Percentiles rank a stretch among this genome's conserved stretches.
Conservation (phyloP, 2,113 vertebrate genomes). For the Paedocypris sp. region DNA sequence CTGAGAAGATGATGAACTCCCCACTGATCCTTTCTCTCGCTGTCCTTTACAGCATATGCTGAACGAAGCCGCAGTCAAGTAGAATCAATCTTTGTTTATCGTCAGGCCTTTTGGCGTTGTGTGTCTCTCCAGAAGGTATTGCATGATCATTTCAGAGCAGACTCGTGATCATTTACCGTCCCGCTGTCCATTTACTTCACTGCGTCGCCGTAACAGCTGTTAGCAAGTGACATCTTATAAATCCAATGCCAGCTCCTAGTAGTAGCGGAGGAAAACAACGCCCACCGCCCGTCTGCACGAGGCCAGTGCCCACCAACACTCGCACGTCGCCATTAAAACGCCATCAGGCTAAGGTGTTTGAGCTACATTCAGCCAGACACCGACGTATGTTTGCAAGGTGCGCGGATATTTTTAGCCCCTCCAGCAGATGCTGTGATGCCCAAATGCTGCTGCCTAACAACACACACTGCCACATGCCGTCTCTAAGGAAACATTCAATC, state of each 20-base stretch:
- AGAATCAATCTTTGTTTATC: constrained; percentile 25
- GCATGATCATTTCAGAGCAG: constrained; percentile 45
- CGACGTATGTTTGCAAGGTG: constrained; percentile 49
- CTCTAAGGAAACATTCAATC: constrained; percentile 33
- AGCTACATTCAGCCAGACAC: too few relatives aligned
- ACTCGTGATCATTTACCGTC: constrained; percentile 31
- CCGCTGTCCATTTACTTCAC: constrained; percentile 30
- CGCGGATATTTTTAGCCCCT: constrained; percentile 48
- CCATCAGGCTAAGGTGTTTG: constrained; percentile 52
- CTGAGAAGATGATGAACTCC: not conserved
- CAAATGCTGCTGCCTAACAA: constrained; percentile 26
- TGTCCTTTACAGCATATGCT: constrained; percentile 2
- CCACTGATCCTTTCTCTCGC: not conserved
- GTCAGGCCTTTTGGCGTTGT: constrained; percentile 2
- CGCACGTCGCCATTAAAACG: not conserved
- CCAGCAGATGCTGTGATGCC: constrained; percentile 36
- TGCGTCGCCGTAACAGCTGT: constrained; percentile 13
- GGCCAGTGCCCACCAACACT: constrained; percentile 4
- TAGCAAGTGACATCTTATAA: constrained; percentile 37
- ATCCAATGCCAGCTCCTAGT: constrained; percentile 28
- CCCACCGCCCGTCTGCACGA: constrained; percentile 46
- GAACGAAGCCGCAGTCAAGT: not conserved
- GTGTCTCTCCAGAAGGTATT: constrained; percentile 17
- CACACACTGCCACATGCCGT: constrained; percentile 36
- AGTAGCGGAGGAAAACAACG: constrained; percentile 48